Evolutionary conservation across 2,888 invertebrate species (phyloP).

Genomic region (Pollenia angustigena): DNA sequence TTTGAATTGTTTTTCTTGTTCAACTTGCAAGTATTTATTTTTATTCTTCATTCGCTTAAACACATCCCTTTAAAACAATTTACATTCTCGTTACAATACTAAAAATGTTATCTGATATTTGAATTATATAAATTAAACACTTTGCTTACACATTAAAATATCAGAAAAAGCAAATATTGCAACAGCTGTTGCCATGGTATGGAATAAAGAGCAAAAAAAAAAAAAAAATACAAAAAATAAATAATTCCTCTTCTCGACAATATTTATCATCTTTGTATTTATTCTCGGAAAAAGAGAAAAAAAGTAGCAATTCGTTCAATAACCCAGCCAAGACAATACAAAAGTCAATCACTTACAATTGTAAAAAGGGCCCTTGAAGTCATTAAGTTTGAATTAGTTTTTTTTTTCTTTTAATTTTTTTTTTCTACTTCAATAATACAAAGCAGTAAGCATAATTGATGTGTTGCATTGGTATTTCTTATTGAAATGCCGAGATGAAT

Average conservation of each 20-base stretch:
- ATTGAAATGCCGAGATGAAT: background rate
- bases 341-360: conserved; percentile 9
- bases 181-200: conserved; percentile 48
- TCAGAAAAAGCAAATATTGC: conserved; percentile 19
- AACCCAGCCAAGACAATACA: conserved; percentile 7
- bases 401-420: conserved; percentile 2
- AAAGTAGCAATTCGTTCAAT: conserved; percentile 16
- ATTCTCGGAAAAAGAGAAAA: background rate
- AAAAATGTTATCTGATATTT: conserved; percentile 39
- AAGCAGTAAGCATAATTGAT: background rate
- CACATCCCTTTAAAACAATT: conserved; percentile 9
- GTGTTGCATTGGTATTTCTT: too few species aligned
- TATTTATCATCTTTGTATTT: background rate
- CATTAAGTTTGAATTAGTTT: background rate
- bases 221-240: background rate
- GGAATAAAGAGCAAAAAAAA: background rate
- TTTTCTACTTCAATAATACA: background rate
- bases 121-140: conserved; percentile 18
- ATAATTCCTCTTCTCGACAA: background rate
- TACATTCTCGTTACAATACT: background rate
- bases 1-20: conserved; percentile 2
- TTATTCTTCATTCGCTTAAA: background rate
- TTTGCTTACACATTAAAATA: conserved; percentile 2
- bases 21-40: conserved; percentile 34
- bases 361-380: conserved; percentile 19